Percentiles rank a stretch among this genome's conserved stretches.
These are phyloP conservation scores for Lepeophtheirus salmonis DNA, from an alignment of 1,140 invertebrate genomes.

Conservation along the genomic window DNA sequence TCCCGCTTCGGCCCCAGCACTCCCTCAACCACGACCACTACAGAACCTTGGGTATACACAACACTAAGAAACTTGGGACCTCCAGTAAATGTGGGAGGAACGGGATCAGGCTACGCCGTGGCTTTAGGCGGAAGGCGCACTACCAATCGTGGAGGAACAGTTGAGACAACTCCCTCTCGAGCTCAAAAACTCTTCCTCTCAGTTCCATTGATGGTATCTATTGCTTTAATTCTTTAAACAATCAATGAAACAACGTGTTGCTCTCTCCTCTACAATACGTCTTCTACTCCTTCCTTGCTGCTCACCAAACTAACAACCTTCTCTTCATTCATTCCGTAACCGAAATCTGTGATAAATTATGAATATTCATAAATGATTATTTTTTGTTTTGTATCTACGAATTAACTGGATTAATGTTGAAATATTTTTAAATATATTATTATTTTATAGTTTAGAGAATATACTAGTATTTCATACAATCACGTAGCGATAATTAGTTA, in stretches of 20 bases:
- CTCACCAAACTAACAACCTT: background rate
- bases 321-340: background rate
- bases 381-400: background rate
- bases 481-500: no score
- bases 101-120: background rate
- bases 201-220: background rate
- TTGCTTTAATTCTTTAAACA: background rate
- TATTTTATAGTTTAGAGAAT: no score
- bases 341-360: background rate
- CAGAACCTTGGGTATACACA: background rate
- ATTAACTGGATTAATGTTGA: background rate
- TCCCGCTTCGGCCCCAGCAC: background rate
- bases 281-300: background rate
- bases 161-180: background rate
- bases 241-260: no score
- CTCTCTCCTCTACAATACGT: background rate
- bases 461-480: no score
- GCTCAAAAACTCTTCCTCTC: background rate
- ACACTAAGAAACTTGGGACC: background rate
- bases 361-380: background rate
- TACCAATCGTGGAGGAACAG: background rate
- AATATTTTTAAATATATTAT: no score
- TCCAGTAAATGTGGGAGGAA: background rate
- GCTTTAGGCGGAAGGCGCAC: background rate
- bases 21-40: background rate